phyloP scores from a whole-genome alignment of 2,888 invertebrate genomes.

The Tipula unca region DNA sequence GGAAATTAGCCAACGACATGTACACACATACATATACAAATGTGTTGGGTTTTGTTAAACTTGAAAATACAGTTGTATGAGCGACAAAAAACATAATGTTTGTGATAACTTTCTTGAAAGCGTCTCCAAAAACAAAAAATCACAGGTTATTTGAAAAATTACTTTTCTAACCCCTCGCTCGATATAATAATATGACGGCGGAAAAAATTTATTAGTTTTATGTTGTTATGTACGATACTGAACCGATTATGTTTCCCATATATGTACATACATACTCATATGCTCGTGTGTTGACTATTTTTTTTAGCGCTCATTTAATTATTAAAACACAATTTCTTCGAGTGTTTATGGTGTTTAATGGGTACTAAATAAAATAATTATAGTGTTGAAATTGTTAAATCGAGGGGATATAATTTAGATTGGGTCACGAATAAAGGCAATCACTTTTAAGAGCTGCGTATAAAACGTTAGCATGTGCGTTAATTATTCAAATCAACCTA shows the following conservation, averaged over 20 bases:
- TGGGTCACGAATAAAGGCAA: no score
- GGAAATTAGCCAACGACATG: background rate
- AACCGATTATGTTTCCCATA: background rate
- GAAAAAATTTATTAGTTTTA: background rate
- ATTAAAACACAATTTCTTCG: background rate
- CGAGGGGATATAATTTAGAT: no score
- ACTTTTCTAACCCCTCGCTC: background rate
- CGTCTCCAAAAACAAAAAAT: background rate
- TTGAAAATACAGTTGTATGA: background rate
- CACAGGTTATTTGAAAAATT: background rate
- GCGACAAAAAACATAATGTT: background rate
- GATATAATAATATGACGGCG: background rate
- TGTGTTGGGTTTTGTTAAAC: background rate
- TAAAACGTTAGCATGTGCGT: no score
- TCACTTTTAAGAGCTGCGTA: no score
- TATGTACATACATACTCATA: background rate
- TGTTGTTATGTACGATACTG: background rate
- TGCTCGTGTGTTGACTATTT: background rate
- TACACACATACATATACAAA: background rate
- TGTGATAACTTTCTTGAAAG: background rate
- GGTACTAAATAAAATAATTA: background rate
- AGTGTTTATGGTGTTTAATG: background rate
- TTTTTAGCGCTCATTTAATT: background rate
- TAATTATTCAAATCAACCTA: no score
- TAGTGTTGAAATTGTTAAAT: background rate